phyloP scores from a whole-genome alignment of 2,113 vertebrate genomes.

The Elgaria multicarinata region DNA sequence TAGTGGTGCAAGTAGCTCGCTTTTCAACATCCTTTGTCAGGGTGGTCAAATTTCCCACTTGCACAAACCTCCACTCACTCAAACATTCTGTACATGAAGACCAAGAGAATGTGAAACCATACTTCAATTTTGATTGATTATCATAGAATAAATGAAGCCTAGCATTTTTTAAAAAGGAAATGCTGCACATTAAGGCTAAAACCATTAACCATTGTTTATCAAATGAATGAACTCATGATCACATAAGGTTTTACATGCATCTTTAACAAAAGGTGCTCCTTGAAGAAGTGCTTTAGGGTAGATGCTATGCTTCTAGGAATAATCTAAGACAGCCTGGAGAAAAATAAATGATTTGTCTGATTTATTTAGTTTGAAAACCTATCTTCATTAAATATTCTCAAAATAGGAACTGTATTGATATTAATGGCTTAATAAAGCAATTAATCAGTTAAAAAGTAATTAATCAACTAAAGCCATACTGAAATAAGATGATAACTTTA shows the following conservation, averaged over 20 bases:
- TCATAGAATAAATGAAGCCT: neutral
- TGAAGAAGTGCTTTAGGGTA: neutral
- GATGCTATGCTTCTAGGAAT: neutral
- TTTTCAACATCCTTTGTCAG: neutral
- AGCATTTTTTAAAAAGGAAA: neutral
- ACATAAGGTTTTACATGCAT: neutral
- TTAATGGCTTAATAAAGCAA: conserved; percentile 19
- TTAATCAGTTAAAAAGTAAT: conserved; percentile 6
- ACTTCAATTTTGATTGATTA: neutral
- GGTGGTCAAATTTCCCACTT: neutral
- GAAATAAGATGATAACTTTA: conserved; percentile 8
- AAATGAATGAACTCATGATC: neutral
- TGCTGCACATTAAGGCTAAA: neutral
- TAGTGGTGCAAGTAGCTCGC: neutral
- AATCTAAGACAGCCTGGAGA: neutral
- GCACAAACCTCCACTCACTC: neutral
- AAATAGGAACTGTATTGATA: neutral
- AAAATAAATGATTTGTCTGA: neutral
- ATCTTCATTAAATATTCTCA: neutral
- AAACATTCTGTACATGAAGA: neutral
- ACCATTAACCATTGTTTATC: neutral
- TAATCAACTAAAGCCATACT: neutral
- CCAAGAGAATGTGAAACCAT: neutral
- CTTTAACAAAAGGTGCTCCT: neutral
- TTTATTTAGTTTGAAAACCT: conserved; percentile 25